A percentile compares a stretch with the other conserved stretches of the same genome.
phyloP scores from a whole-genome alignment of 2,113 vertebrate species.

The Colaptes auratus region DNA sequence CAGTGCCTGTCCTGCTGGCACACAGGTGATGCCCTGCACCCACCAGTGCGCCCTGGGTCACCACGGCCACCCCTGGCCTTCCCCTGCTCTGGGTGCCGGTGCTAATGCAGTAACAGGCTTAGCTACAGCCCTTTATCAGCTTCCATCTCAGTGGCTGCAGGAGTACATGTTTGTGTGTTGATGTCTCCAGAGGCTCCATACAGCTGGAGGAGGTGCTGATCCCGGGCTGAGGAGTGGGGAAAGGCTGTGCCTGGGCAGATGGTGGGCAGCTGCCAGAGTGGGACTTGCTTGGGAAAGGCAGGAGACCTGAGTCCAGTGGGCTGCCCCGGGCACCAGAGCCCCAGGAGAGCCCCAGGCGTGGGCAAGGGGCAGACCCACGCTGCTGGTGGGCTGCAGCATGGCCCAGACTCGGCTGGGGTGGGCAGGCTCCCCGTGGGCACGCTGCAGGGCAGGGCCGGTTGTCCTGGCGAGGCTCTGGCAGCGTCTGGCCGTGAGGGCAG shows the following conservation, averaged over 20 bases:
- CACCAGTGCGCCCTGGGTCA: fast-evolving
- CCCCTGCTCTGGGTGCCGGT: fast-evolving
- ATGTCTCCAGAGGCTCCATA: neutral
- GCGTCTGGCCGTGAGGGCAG: neutral
- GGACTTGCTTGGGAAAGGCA: neutral
- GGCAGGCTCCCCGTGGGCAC: fast-evolving
- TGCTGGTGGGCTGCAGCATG: fast-evolving
- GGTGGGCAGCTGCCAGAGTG: neutral
- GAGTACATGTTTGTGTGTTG: neutral
- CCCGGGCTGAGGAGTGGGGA: fast-evolving
- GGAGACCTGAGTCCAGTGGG: neutral
- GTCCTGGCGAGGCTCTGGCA: fast-evolving
- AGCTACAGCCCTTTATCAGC: neutral
- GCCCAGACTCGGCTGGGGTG: fast-evolving
- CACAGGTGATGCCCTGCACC: neutral
- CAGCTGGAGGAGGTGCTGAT: fast-evolving
- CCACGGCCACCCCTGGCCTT: neutral
- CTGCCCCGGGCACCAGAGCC: fast-evolving
- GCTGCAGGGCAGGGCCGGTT: neutral
- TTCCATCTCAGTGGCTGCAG: neutral
- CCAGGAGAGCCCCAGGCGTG: fast-evolving
- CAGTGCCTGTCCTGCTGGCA: neutral
- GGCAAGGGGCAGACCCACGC: neutral
- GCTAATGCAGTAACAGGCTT: neutral
- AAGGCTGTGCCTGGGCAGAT: fast-evolving